phyloP scores from a whole-genome alignment of 2,797 vertebrate genomes.

The Oryzias sinensis region DNA sequence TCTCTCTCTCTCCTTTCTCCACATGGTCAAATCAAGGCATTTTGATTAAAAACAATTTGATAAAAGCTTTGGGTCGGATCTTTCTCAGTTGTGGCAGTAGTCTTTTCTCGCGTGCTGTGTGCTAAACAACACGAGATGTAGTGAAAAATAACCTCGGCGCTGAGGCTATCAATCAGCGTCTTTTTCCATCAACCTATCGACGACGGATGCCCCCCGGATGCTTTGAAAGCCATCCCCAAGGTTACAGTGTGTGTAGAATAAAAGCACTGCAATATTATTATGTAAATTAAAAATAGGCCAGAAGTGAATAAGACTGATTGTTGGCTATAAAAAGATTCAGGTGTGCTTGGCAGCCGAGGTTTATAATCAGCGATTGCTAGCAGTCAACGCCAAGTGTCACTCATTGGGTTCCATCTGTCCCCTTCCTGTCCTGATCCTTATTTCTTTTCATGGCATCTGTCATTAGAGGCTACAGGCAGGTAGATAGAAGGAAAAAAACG shows the following conservation, averaged over 20 bases:
- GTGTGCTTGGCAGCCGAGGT: conserved; percentile 15
- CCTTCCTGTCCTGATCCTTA: conserved; percentile 21
- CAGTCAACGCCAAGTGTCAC: conserved; percentile 25
- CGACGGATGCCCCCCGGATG: background rate
- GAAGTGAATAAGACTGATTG: conserved; percentile 21
- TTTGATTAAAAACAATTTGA: conserved; percentile 78
- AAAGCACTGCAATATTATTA: conserved; percentile 27
- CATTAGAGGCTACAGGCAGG: conserved; percentile 46
- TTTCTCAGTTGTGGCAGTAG: conserved; percentile 51
- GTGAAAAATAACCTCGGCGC: conserved; percentile 42
- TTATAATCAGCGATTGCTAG: conserved; percentile 17
- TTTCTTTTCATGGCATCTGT: conserved; percentile 40
- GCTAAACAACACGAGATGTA: conserved; percentile 1
- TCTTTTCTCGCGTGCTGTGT: conserved; percentile 3
- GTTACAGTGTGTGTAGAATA: conserved; percentile 36
- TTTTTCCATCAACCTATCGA: conserved; percentile 10
- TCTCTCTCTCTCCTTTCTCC: conserved; percentile 29
- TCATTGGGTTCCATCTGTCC: conserved; percentile 54
- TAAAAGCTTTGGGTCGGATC: conserved; percentile 65
- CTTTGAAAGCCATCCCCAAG: conserved; percentile 24
- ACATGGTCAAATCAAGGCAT: conserved; percentile 73
- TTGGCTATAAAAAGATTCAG: conserved; percentile 2
- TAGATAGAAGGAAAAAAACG: conserved; percentile 42
- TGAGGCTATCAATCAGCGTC: conserved; percentile 44
- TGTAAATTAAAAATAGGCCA: conserved; percentile 27